Conservation (phyloP, 2,113 vertebrate species). For the Suricata suricatta region DNA sequence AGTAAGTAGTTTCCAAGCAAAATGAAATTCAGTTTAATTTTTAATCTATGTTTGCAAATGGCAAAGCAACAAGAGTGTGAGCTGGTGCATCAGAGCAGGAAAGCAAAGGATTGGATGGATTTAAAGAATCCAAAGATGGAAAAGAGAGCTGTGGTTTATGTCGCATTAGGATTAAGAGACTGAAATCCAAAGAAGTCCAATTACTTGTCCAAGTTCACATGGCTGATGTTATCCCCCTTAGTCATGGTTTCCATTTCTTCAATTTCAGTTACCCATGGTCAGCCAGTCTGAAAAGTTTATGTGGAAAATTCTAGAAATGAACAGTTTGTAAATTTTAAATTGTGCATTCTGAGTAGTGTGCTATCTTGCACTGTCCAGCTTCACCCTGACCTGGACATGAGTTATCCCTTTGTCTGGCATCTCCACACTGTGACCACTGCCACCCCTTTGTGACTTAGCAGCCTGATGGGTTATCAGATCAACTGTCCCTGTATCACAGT, state of each 20-base stretch:
- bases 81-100: not conserved
- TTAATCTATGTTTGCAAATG: not conserved
- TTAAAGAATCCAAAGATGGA: not conserved
- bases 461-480: not conserved
- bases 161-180: not conserved
- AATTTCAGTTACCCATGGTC: not conserved
- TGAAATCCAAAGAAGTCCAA: not conserved
- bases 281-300: not conserved
- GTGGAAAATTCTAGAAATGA: not conserved
- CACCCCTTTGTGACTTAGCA: not conserved
- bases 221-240: not conserved
- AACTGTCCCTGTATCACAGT: not conserved
- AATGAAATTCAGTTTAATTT: conserved; percentile 5
- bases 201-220: not conserved
- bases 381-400: not conserved
- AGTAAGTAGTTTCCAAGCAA: not conserved
- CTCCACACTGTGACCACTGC: not conserved
- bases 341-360: not conserved
- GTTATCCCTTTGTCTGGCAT: not conserved
- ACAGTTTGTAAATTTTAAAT: not conserved
- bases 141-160: not conserved
- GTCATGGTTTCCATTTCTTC: not conserved
- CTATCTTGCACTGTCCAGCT: not conserved
- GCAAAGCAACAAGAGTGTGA: not conserved
- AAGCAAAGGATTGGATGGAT: not conserved